phyloP scores from a whole-genome alignment of 2,797 vertebrate species.

The Hapalemur alaotrensis region DNA sequence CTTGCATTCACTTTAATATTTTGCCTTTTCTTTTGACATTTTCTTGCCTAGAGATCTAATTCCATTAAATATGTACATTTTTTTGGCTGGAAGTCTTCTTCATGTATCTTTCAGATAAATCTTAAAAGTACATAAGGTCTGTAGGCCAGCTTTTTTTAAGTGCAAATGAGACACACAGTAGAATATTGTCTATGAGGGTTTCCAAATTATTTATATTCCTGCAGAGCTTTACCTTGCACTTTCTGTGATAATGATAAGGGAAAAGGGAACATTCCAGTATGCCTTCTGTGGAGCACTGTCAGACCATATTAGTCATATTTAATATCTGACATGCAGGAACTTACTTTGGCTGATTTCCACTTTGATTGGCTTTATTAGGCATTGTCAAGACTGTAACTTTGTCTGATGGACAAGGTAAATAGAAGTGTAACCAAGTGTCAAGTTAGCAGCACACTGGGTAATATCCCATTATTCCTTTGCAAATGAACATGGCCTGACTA shows the following conservation, averaged over 20 bases:
- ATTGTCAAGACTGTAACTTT: slow-evolving; percentile 69
- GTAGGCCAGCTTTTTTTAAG: slow-evolving; percentile 88
- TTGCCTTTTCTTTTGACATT: slow-evolving; percentile 87
- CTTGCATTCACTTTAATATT: slow-evolving; percentile 88
- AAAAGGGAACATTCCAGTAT: slow-evolving; percentile 76
- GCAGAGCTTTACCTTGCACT: slow-evolving; percentile 84
- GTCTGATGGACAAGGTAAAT: slow-evolving; percentile 41
- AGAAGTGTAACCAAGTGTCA: slow-evolving; percentile 60
- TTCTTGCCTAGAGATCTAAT: slow-evolving; percentile 89
- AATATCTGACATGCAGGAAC: slow-evolving; percentile 79
- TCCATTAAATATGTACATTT: slow-evolving; percentile 91
- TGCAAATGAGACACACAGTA: slow-evolving; percentile 88
- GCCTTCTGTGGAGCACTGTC: slow-evolving; percentile 77
- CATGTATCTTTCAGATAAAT: slow-evolving; percentile 90
- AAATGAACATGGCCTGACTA: slow-evolving; percentile 61
- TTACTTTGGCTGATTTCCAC: slow-evolving; percentile 79
- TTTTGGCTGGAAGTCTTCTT: slow-evolving; percentile 86
- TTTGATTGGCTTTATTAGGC: slow-evolving; percentile 82
- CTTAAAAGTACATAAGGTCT: slow-evolving; percentile 90
- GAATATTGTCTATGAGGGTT: slow-evolving; percentile 87
- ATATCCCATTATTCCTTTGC: background rate
- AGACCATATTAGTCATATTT: slow-evolving; percentile 82
- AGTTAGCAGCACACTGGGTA: slow-evolving; percentile 5
- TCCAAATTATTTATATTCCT: slow-evolving; percentile 90
- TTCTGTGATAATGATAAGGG: slow-evolving; percentile 82